Percentiles rank a stretch among this genome's conserved stretches.
These are phyloP conservation scores for Chunga burmeisteri DNA, from an alignment of 2,113 vertebrate species.

Conservation along the genomic window DNA sequence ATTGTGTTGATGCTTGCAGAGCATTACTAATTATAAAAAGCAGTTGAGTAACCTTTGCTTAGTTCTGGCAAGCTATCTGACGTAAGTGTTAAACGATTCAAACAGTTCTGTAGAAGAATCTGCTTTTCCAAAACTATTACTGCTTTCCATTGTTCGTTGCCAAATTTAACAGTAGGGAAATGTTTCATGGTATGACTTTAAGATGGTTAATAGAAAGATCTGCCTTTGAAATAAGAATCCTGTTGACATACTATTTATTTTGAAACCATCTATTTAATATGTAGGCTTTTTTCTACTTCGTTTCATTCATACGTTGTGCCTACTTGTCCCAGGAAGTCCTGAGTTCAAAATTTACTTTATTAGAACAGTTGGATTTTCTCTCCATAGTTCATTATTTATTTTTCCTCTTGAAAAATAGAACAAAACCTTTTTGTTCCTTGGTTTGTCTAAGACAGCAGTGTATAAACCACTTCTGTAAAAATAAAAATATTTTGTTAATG, in stretches of 20 bases:
- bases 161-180: background rate
- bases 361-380: background rate
- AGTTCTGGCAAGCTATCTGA: background rate
- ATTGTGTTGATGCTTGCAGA: background rate
- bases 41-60: background rate
- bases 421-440: background rate
- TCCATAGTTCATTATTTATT: background rate
- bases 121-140: background rate
- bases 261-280: background rate
- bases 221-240: background rate
- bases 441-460: background rate
- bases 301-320: background rate
- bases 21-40: slow-evolving; percentile 58
- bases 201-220: background rate
- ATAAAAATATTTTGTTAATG: background rate
- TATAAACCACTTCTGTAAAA: background rate
- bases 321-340: background rate
- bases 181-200: background rate
- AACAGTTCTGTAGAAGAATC: background rate
- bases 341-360: background rate
- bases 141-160: background rate
- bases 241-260: background rate
- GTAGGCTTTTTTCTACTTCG: background rate
- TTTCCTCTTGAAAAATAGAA: background rate
- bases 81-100: background rate